Evolutionary conservation across 2,113 vertebrate genomes (phyloP).

Genomic region (Indri indri): DNA sequence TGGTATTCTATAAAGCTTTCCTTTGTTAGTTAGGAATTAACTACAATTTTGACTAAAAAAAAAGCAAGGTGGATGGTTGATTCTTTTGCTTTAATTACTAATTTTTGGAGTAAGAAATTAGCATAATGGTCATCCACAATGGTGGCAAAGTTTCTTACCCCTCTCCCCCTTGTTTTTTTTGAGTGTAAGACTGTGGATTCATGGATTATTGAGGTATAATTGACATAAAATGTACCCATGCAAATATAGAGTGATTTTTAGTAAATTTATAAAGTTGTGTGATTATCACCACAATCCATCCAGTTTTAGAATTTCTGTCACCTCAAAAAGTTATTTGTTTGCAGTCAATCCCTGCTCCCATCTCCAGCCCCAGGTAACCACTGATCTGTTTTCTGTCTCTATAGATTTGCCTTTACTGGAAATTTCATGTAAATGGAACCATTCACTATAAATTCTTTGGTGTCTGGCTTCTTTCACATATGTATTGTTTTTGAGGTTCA

Average conservation of each 20-base stretch:
- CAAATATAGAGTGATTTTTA: not conserved
- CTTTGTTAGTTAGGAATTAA: not conserved
- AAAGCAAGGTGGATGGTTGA: not conserved
- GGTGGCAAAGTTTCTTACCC: not conserved
- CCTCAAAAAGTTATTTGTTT: not conserved
- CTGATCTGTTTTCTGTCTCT: not conserved
- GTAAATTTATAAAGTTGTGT: not conserved
- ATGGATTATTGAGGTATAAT: not conserved
- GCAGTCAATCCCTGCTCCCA: not conserved
- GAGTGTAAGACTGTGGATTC: not conserved
- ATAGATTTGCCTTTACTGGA: not conserved
- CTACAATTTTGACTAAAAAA: not conserved
- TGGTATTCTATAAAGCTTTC: not conserved
- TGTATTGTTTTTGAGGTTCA: not conserved
- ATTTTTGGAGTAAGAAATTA: not conserved
- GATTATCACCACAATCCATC: not conserved
- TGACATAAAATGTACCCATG: not conserved
- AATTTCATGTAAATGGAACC: not conserved
- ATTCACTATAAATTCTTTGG: not conserved
- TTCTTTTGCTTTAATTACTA: not conserved
- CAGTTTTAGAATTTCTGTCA: not conserved
- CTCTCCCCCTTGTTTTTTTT: not conserved
- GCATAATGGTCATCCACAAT: not conserved
- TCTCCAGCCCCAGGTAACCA: not conserved
- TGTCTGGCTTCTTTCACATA: not conserved